Evolutionary conservation across 2,888 invertebrate species (phyloP).

Genomic region (Acrobasis repandana): DNA sequence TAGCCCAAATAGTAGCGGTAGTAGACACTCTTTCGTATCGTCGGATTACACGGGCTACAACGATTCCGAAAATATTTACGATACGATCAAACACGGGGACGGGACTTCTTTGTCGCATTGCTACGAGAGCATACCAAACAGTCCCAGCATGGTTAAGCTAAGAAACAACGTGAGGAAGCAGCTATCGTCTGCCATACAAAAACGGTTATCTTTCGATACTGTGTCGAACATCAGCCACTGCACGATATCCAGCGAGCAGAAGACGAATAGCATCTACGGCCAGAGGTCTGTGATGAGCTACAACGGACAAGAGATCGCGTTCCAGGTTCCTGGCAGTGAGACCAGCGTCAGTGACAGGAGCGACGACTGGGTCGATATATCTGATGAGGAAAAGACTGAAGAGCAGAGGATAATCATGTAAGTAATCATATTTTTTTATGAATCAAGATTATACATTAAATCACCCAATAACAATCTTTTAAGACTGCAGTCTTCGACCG

Average conservation of each 20-base stretch:
- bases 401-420: slow-evolving; percentile 82
- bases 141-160: slow-evolving; percentile 74
- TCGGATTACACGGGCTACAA: slow-evolving; percentile 71
- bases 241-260: slow-evolving; percentile 83
- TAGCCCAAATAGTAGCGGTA: slow-evolving; percentile 63
- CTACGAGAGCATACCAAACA: slow-evolving; percentile 84
- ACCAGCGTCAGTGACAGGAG: slow-evolving; percentile 84
- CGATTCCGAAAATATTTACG: slow-evolving; percentile 84
- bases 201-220: slow-evolving; percentile 72
- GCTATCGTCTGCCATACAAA: slow-evolving; percentile 61
- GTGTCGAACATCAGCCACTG: slow-evolving; percentile 78
- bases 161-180: slow-evolving; percentile 67
- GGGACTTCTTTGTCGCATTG: slow-evolving; percentile 78
- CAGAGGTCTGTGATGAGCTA: slow-evolving; percentile 76
- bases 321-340: slow-evolving; percentile 82
- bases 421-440: slow-evolving; percentile 56
- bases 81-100: slow-evolving; percentile 83
- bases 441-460: too few relatives aligned
- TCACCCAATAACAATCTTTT: too few relatives aligned
- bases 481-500: too few relatives aligned
- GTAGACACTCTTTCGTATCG: slow-evolving; percentile 65
- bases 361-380: slow-evolving; percentile 87
- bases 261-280: slow-evolving; percentile 84
- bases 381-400: slow-evolving; percentile 80
- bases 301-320: slow-evolving; percentile 76